Evolutionary conservation across 1,140 invertebrate species (phyloP).

Genomic region (Pogonomyrmex barbatus): DNA sequence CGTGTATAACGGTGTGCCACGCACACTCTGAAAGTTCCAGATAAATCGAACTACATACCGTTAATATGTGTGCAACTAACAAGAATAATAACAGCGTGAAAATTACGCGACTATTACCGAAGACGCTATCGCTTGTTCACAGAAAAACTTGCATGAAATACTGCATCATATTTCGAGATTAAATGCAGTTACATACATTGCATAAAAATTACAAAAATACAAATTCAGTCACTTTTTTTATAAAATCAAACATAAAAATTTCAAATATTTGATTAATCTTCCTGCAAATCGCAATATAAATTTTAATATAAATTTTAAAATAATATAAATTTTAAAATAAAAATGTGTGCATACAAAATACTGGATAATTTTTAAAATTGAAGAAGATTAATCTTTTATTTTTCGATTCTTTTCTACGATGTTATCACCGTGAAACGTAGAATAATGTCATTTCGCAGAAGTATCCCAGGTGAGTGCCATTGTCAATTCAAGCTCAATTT

Average conservation of each 20-base stretch:
- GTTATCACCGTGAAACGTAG: conserved; percentile 27
- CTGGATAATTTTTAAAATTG: neutral
- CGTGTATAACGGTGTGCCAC: conserved; percentile 23
- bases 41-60: conserved; percentile 61
- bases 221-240: neutral
- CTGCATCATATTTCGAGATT: neutral
- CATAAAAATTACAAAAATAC: neutral
- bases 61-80: conserved; percentile 33
- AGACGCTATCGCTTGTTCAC: neutral
- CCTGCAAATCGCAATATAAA: no score
- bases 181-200: neutral
- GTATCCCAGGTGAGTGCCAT: conserved; percentile 59
- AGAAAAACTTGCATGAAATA: conserved; percentile 1
- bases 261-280: neutral
- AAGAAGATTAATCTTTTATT: no score
- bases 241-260: neutral
- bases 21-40: conserved; percentile 20
- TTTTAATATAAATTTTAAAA: neutral
- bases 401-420: neutral
- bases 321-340: neutral
- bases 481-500: conserved; percentile 75
- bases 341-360: neutral
- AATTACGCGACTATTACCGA: neutral
- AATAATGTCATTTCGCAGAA: conserved; percentile 31
- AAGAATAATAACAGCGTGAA: neutral